phyloP scores from a whole-genome alignment of 2,888 invertebrate genomes.

The Diachrysia chrysitis region DNA sequence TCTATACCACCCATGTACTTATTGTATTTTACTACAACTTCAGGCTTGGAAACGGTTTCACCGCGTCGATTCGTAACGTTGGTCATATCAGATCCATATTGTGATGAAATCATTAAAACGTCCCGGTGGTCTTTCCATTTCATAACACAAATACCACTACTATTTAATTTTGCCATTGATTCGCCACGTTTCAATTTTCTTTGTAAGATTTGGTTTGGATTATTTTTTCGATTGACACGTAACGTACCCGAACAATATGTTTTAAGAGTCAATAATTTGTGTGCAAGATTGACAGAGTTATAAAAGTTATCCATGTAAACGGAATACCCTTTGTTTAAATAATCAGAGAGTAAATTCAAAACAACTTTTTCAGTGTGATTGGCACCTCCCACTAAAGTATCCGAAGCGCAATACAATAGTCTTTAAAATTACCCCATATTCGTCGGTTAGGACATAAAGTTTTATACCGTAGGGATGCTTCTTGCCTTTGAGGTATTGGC shows the following conservation, averaged over 20 bases:
- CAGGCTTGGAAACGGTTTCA: conserved; percentile 37
- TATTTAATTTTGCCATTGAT: conserved; percentile 35
- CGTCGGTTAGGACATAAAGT: conserved; percentile 44
- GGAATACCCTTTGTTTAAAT: conserved; percentile 45
- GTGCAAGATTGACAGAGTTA: conserved; percentile 44
- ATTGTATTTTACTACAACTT: conserved; percentile 41
- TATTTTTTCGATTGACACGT: conserved; percentile 33
- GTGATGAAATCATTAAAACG: conserved; percentile 60
- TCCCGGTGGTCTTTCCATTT: conserved; percentile 66
- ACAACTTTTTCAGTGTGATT: conserved; percentile 53
- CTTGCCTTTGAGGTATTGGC: conserved; percentile 42
- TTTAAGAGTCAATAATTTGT: conserved; percentile 40
- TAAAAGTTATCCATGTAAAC: conserved; percentile 59
- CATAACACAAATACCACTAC: conserved; percentile 55
- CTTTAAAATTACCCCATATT: conserved; percentile 35
- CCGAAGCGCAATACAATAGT: conserved; percentile 36
- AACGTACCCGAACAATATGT: conserved; percentile 62
- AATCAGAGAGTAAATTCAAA: conserved; percentile 42
- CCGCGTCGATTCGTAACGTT: conserved; percentile 34
- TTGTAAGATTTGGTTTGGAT: conserved; percentile 24
- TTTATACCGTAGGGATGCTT: conserved; percentile 41
- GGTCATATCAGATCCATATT: conserved; percentile 51
- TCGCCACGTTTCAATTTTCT: conserved; percentile 19
- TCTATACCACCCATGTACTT: conserved; percentile 37
- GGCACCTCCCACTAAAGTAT: conserved; percentile 38